These are phyloP conservation scores for Ypsolopha scabrella DNA, from an alignment of 2,888 invertebrate species.

Conservation along the genomic window DNA sequence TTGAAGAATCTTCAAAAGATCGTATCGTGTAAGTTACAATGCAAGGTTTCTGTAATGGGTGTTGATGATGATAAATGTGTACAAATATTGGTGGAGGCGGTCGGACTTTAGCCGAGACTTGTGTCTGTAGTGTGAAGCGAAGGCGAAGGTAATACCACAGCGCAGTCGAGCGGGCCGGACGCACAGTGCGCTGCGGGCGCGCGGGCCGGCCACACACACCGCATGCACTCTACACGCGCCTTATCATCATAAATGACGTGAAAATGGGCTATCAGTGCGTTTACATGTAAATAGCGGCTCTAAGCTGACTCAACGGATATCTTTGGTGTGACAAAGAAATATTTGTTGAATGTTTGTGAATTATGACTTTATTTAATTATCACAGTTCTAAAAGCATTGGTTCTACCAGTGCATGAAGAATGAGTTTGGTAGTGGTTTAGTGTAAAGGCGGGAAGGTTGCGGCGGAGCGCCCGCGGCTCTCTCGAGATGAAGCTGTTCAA, in stretches of 20 bases:
- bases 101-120: neutral
- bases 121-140: neutral
- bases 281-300: neutral
- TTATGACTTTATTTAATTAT: constrained; percentile 16
- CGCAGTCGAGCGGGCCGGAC: neutral
- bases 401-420: neutral
- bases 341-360: constrained; percentile 5
- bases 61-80: constrained; percentile 26
- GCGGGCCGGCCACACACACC: constrained; percentile 43
- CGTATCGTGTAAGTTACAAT: neutral
- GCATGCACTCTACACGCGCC: constrained; percentile 6
- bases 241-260: constrained; percentile 23
- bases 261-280: constrained; percentile 12
- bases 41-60: constrained; percentile 14
- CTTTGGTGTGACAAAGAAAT: neutral
- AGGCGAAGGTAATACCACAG: neutral
- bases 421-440: neutral
- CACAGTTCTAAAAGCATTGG: constrained; percentile 21
- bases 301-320: neutral
- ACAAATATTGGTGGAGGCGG: neutral
- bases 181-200: constrained; percentile 57
- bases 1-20: neutral
- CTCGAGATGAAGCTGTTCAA: constrained; percentile 62
- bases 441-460: constrained; percentile 9
- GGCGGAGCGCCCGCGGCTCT: constrained; percentile 23